phyloP scores from a whole-genome alignment of 2,113 vertebrate genomes.

The Grallaria varia region DNA sequence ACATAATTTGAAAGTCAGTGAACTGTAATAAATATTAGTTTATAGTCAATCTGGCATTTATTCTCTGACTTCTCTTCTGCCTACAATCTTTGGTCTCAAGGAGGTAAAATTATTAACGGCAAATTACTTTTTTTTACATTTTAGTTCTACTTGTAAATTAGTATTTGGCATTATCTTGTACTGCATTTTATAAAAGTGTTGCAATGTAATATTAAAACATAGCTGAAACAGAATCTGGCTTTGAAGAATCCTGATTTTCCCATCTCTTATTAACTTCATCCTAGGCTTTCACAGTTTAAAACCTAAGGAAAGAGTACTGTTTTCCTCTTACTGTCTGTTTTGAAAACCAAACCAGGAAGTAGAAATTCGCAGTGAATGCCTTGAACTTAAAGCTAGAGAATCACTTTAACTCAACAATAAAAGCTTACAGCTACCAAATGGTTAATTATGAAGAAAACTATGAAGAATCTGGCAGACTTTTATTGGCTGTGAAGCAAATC shows the following conservation, averaged over 20 bases:
- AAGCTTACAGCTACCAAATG: not conserved
- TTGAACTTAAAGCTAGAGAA: not conserved
- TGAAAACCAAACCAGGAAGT: not conserved
- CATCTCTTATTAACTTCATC: not conserved
- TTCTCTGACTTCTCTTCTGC: not conserved
- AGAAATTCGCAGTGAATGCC: not conserved
- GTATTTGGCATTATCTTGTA: not conserved
- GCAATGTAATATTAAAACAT: not conserved
- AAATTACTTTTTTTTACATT: not conserved
- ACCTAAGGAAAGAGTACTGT: not conserved
- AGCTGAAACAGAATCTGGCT: not conserved
- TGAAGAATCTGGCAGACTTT: not conserved
- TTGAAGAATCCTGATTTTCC: not conserved
- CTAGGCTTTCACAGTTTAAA: not conserved
- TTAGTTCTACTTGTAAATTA: not conserved
- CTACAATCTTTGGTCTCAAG: constrained; percentile 7
- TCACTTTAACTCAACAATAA: not conserved
- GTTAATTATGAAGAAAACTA: not conserved
- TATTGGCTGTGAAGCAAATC: not conserved
- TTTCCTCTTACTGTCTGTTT: not conserved
- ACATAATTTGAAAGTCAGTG: constrained; percentile 15
- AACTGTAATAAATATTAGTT: constrained; percentile 40
- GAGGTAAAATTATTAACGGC: not conserved
- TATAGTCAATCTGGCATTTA: constrained; percentile 1
- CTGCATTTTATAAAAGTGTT: not conserved